Conservation (phyloP, 1,140 invertebrate genomes). For the Amyelois transitella region DNA sequence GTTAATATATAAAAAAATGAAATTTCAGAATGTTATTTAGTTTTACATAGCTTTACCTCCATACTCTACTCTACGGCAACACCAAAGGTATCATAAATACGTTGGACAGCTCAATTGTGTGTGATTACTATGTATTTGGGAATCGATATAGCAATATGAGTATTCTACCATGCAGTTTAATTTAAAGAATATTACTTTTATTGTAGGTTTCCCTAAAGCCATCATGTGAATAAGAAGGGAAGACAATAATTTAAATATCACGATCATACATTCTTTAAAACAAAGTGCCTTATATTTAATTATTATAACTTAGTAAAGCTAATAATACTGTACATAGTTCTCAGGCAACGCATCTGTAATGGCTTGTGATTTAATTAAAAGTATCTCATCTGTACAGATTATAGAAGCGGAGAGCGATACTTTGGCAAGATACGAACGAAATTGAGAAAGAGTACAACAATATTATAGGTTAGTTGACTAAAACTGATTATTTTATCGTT, state of each 20-base stretch:
- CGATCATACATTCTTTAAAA: slow-evolving; percentile 27
- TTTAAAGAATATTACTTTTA: not conserved
- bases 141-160: not conserved
- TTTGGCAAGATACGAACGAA: slow-evolving; percentile 39
- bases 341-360: slow-evolving; percentile 33
- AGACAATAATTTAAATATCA: not conserved
- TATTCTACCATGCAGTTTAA: not conserved
- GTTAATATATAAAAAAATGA: too few relatives aligned
- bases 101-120: slow-evolving; percentile 61
- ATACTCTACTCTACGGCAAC: not conserved
- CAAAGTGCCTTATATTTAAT: slow-evolving; percentile 30
- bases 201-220: not conserved
- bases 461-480: not conserved
- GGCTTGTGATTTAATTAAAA: not conserved
- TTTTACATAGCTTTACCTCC: not conserved
- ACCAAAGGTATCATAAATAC: slow-evolving; percentile 36
- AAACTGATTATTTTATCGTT: not conserved
- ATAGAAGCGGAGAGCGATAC: slow-evolving; percentile 14
- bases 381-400: slow-evolving; percentile 21
- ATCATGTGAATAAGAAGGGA: not conserved
- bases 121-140: slow-evolving; percentile 33
- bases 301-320: slow-evolving; percentile 61
- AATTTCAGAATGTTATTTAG: not conserved
- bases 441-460: slow-evolving; percentile 21
- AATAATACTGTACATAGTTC: slow-evolving; percentile 72